Evolutionary conservation across 2,888 invertebrate genomes (phyloP).

Genomic region (Drosophila sordidapex): DNA sequence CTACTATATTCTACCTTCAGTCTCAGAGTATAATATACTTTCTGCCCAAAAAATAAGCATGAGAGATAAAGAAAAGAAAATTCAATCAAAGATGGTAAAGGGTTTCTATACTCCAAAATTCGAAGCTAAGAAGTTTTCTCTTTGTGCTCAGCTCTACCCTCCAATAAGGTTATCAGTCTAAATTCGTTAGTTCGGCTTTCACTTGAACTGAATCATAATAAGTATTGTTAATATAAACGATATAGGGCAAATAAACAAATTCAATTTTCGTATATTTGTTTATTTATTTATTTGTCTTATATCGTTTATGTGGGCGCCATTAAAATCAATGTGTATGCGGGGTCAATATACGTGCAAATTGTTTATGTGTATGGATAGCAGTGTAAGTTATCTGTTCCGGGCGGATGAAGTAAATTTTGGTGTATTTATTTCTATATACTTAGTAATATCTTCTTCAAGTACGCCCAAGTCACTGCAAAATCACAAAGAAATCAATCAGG

Average conservation of each 20-base stretch:
- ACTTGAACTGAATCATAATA: neutral
- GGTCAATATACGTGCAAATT: neutral
- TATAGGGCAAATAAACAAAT: conserved; percentile 6
- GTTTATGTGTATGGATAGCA: neutral
- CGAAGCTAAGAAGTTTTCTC: neutral
- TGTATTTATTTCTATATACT: conserved; percentile 65
- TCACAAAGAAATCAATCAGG: conserved; percentile 72
- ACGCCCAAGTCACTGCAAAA: conserved; percentile 78
- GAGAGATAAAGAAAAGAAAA: neutral
- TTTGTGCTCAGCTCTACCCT: neutral
- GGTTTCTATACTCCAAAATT: neutral
- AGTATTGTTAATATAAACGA: neutral
- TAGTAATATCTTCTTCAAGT: conserved; percentile 67
- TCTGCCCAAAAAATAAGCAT: neutral
- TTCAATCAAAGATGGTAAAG: neutral
- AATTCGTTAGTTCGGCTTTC: neutral
- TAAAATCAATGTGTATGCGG: neutral
- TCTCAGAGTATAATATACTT: neutral
- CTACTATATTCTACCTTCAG: neutral
- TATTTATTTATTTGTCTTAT: neutral
- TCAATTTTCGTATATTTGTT: neutral
- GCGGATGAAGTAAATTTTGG: conserved; percentile 22
- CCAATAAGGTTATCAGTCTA: neutral
- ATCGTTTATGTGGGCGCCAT: neutral
- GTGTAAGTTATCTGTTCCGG: conserved; percentile 19